A percentile compares a stretch with the other conserved stretches of the same genome.
phyloP scores from a whole-genome alignment of 2,888 invertebrate species.

The Apotomis capreana region DNA sequence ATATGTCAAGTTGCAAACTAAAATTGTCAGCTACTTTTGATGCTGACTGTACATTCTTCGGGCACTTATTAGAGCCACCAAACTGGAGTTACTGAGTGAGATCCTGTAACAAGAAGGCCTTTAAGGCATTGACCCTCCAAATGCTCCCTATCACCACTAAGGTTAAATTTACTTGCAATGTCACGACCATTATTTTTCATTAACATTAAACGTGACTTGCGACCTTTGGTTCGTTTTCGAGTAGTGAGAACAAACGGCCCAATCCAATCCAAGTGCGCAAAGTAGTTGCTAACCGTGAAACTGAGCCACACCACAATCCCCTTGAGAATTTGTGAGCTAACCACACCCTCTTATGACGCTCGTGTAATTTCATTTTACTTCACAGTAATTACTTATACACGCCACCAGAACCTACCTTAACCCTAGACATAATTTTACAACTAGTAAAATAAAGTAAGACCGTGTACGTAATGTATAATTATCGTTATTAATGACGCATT shows the following conservation, averaged over 20 bases:
- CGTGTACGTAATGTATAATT: too few relatives aligned
- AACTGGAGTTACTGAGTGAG: too few relatives aligned
- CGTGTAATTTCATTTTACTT: constrained; percentile 21
- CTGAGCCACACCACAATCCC: neutral
- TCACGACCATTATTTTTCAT: neutral
- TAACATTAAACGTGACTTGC: neutral
- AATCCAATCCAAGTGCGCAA: neutral
- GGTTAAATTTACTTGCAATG: neutral
- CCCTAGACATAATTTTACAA: neutral
- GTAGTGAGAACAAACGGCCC: neutral
- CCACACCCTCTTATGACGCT: constrained; percentile 28
- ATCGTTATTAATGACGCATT: too few relatives aligned
- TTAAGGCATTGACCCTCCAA: neutral
- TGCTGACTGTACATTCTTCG: too few relatives aligned
- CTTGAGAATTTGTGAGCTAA: constrained; percentile 3
- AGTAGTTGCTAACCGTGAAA: neutral
- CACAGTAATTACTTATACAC: constrained; percentile 4
- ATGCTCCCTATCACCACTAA: neutral
- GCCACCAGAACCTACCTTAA: neutral
- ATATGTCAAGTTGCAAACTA: too few relatives aligned
- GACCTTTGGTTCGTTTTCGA: neutral
- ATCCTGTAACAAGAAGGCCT: neutral
- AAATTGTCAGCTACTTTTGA: too few relatives aligned
- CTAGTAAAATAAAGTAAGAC: too few relatives aligned
- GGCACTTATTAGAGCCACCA: too few relatives aligned